These are phyloP conservation scores for Sphecodes monilicornis DNA, from an alignment of 2,888 invertebrate species.

Conservation along the genomic window DNA sequence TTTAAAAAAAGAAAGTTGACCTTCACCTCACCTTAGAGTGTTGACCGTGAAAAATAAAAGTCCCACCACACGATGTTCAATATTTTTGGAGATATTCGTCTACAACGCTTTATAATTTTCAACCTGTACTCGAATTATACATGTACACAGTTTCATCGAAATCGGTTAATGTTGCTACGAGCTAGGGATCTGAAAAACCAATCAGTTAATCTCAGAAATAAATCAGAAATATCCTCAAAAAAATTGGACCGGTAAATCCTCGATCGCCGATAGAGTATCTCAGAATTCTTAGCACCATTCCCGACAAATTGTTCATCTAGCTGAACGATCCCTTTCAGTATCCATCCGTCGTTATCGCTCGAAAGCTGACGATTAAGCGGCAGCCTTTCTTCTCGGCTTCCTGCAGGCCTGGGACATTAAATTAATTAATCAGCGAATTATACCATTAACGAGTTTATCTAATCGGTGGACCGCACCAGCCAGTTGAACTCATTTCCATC, in stretches of 20 bases:
- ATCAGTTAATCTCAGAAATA: background rate
- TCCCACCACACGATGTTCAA: too few relatives aligned
- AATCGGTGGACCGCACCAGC: conserved; percentile 35
- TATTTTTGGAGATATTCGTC: too few relatives aligned
- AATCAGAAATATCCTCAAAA: background rate
- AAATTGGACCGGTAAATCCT: background rate
- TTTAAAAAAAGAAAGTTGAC: too few relatives aligned
- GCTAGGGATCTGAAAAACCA: too few relatives aligned
- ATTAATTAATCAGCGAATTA: conserved; percentile 58
- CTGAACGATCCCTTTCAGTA: conserved; percentile 16
- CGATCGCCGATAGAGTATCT: background rate
- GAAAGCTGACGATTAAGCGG: conserved; percentile 30
- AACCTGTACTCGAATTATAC: too few relatives aligned
- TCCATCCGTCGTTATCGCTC: conserved; percentile 28
- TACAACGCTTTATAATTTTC: too few relatives aligned
- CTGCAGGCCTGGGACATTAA: conserved; percentile 22
- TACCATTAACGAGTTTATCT: conserved; percentile 53
- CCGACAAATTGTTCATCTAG: conserved; percentile 6
- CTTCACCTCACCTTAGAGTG: too few relatives aligned
- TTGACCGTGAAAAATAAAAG: too few relatives aligned
- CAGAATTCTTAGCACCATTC: conserved; percentile 4
- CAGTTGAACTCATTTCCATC: conserved; percentile 43
- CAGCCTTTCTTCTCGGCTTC: conserved; percentile 18
- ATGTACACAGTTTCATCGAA: too few relatives aligned
- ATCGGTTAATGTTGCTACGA: too few relatives aligned